Conservation (phyloP, 2,113 vertebrate genomes). For the Triplophysa dalaica region DNA sequence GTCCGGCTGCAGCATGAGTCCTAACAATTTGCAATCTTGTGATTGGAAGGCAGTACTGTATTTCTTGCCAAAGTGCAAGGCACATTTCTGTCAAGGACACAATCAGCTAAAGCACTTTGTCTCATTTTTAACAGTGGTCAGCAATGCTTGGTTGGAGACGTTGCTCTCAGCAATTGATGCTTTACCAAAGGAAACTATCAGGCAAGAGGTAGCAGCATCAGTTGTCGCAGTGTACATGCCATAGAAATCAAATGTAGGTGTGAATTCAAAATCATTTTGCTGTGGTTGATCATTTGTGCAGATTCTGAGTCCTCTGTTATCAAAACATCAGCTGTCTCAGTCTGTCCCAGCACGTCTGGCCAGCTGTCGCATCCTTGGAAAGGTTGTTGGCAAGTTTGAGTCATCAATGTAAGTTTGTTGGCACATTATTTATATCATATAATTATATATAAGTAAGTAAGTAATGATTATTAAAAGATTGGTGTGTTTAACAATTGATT, state of each 20-base stretch:
- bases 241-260: background rate
- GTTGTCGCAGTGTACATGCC: background rate
- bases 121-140: constrained; percentile 78
- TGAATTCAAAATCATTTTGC: constrained; percentile 6
- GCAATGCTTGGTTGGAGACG: constrained; percentile 92
- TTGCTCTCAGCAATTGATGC: constrained; percentile 86
- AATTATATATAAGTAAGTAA: too few relatives aligned
- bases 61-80: background rate
- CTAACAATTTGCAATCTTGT: background rate
- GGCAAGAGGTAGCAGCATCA: constrained; percentile 83
- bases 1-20: background rate
- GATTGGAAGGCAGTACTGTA: background rate
- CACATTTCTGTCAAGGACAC: background rate
- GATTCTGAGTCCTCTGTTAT: constrained; percentile 90
- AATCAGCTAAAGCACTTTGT: background rate
- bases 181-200: constrained; percentile 89
- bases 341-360: constrained; percentile 86
- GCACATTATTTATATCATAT: background rate
- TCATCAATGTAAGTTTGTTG: constrained; percentile 80
- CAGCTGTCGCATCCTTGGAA: constrained; percentile 91
- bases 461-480: too few relatives aligned
- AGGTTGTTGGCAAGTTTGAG: constrained; percentile 90
- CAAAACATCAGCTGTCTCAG: constrained; percentile 89
- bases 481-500: too few relatives aligned
- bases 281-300: constrained; percentile 61